phyloP scores from a whole-genome alignment of 2,888 invertebrate genomes.

The Myopa testacea region DNA sequence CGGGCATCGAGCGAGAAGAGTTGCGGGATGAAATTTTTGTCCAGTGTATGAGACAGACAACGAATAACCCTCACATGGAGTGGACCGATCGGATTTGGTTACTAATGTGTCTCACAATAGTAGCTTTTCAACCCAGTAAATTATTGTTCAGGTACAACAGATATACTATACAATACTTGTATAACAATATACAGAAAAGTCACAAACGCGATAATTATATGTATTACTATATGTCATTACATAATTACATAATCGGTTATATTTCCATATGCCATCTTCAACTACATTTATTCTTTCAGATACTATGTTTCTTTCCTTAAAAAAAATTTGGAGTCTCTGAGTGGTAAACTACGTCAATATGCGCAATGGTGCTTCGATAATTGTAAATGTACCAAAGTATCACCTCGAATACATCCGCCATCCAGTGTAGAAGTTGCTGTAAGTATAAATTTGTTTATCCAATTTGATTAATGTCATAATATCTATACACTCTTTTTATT shows the following conservation, averaged over 20 bases:
- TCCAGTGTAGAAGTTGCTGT: slow-evolving; percentile 94
- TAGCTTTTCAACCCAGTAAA: slow-evolving; percentile 86
- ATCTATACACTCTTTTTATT: neutral
- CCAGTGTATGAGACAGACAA: slow-evolving; percentile 88
- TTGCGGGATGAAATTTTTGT: slow-evolving; percentile 91
- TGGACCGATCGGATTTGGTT: slow-evolving; percentile 90
- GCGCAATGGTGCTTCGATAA: slow-evolving; percentile 96
- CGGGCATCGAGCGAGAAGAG: slow-evolving; percentile 92
- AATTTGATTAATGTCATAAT: neutral
- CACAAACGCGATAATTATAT: neutral
- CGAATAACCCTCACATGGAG: slow-evolving; percentile 87
- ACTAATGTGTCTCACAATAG: slow-evolving; percentile 87
- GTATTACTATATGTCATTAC: too few species aligned
- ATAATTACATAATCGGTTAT: neutral
- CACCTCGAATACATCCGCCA: slow-evolving; percentile 85
- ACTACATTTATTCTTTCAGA: slow-evolving; percentile 69
- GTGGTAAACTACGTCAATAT: slow-evolving; percentile 82
- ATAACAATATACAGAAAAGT: too few species aligned
- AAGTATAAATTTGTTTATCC: slow-evolving; percentile 63
- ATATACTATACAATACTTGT: neutral
- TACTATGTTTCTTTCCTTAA: slow-evolving; percentile 81
- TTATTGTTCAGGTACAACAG: slow-evolving; percentile 61
- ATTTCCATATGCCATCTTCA: neutral
- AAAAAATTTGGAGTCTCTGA: slow-evolving; percentile 75
- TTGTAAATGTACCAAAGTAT: slow-evolving; percentile 86